Conservation (phyloP, 2,888 invertebrate species). For the Meta bourneti region DNA sequence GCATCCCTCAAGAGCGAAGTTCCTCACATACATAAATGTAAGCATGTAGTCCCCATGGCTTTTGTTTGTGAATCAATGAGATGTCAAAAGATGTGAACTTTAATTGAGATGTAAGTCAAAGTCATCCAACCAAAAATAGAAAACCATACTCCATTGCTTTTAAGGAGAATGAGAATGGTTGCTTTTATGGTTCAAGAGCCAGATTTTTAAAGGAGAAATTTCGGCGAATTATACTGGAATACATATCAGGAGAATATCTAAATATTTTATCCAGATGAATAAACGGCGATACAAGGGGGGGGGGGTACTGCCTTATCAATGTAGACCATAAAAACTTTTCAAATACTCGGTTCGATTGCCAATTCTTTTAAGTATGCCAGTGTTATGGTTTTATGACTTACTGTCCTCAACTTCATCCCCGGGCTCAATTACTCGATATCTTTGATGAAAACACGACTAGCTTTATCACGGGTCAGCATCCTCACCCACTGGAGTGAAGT, state of each 20-base stretch:
- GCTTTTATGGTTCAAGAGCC: too few species aligned
- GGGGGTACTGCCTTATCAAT: background rate
- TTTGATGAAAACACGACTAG: background rate
- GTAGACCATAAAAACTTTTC: too few species aligned
- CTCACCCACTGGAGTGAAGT: background rate
- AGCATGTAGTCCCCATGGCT: too few species aligned
- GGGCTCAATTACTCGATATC: background rate
- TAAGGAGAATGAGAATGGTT: too few species aligned
- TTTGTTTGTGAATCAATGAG: too few species aligned
- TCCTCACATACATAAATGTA: background rate
- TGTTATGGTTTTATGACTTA: background rate
- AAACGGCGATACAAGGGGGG: background rate
- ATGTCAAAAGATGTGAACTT: too few species aligned
- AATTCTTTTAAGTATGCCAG: background rate
- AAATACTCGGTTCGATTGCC: background rate
- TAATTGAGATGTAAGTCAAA: too few species aligned
- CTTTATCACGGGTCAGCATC: slow-evolving; percentile 30
- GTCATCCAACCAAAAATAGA: too few species aligned
- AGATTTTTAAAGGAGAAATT: too few species aligned
- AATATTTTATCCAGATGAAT: background rate
- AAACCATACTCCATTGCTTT: too few species aligned
- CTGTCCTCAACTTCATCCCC: background rate
- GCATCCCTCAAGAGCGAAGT: background rate
- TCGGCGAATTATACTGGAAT: too few species aligned
- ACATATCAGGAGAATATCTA: too few species aligned